These are phyloP conservation scores for Xiphorhynchus erythropygius DNA, from an alignment of 2,797 vertebrate genomes.

Conservation along the genomic window DNA sequence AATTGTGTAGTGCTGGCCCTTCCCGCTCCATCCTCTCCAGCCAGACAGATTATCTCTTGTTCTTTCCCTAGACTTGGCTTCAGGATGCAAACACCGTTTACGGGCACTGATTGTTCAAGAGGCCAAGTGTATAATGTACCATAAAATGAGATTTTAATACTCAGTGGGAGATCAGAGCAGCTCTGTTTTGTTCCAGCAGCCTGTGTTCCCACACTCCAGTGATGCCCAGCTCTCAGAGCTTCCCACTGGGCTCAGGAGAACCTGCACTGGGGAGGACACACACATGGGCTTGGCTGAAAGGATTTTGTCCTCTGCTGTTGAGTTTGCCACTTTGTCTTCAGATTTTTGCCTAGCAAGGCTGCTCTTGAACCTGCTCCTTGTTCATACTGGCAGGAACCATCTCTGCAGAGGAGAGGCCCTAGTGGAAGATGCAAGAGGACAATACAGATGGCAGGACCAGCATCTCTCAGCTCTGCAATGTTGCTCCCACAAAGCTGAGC, in stretches of 20 bases:
- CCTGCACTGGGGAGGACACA: background rate
- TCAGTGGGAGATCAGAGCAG: conserved; percentile 40
- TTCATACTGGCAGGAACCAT: background rate
- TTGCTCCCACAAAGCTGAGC: background rate
- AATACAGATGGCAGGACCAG: background rate
- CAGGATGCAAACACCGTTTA: conserved; percentile 67
- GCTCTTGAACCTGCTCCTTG: background rate
- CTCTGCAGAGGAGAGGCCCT: background rate
- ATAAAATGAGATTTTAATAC: conserved; percentile 77
- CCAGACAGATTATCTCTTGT: conserved; percentile 65
- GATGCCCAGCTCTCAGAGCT: background rate
- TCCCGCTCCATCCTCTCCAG: conserved; percentile 5
- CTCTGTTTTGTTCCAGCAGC: background rate
- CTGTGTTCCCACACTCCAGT: conserved; percentile 6
- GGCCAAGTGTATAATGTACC: conserved; percentile 75
- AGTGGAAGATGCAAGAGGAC: background rate
- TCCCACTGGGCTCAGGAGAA: background rate
- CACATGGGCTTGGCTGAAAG: background rate
- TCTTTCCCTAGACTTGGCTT: conserved; percentile 70
- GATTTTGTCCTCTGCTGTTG: background rate
- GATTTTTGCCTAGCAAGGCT: background rate
- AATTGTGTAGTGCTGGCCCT: background rate
- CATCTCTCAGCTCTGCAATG: background rate
- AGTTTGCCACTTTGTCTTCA: background rate
- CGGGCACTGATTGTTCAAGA: conserved; percentile 69